A percentile compares a stretch with the other conserved stretches of the same genome.
Evolutionary conservation across 2,888 invertebrate genomes (phyloP).

Genomic region (Pristionchus mayeri): DNA sequence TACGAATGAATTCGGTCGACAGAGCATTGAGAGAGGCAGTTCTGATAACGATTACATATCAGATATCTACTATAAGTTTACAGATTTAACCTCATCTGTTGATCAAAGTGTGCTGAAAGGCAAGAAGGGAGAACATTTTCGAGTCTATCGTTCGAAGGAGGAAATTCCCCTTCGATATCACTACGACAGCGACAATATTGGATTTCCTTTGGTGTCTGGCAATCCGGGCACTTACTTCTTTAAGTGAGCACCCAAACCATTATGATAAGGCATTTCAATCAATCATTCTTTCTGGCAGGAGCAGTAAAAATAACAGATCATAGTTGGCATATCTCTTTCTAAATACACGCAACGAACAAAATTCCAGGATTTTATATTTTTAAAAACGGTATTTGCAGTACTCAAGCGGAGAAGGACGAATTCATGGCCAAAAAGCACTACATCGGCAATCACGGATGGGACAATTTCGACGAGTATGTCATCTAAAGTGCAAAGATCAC

Average conservation of each 20-base stretch:
- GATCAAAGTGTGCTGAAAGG: too few relatives aligned
- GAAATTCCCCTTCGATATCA: slow-evolving; percentile 42
- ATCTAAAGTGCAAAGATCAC: not conserved
- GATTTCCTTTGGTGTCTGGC: not conserved
- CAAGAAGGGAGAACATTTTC: not conserved
- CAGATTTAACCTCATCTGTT: too few relatives aligned
- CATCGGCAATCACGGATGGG: slow-evolving; percentile 35
- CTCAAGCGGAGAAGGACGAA: not conserved
- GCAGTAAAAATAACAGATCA: too few relatives aligned
- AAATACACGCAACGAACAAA: not conserved
- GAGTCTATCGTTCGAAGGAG: not conserved
- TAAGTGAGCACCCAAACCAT: not conserved
- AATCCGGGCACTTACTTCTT: slow-evolving; percentile 17
- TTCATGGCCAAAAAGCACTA: not conserved
- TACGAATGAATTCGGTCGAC: too few relatives aligned
- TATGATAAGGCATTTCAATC: too few relatives aligned
- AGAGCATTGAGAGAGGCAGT: too few relatives aligned
- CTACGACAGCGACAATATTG: not conserved
- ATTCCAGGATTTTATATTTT: too few relatives aligned
- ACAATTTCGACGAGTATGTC: slow-evolving; percentile 15
- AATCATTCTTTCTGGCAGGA: too few relatives aligned
- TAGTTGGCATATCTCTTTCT: too few relatives aligned
- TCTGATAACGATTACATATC: too few relatives aligned
- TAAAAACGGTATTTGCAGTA: too few relatives aligned
- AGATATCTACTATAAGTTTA: too few relatives aligned